These are phyloP conservation scores for Recurvirostra avosetta DNA, from an alignment of 2,113 vertebrate genomes.

Conservation along the genomic window DNA sequence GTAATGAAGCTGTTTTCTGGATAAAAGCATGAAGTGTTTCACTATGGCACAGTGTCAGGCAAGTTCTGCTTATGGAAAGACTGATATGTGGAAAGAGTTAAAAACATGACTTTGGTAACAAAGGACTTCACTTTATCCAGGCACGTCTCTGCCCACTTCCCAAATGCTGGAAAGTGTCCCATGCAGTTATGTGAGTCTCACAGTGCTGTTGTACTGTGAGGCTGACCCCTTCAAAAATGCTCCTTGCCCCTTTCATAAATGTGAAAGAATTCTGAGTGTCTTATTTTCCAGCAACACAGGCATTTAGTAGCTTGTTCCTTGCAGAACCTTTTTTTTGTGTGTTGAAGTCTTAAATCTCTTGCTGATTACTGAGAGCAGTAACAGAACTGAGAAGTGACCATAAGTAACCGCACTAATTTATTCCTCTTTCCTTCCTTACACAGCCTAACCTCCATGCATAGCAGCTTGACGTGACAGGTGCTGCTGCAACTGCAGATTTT, in stretches of 20 bases:
- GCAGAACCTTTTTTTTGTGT: not conserved
- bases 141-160: not conserved
- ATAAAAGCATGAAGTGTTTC: not conserved
- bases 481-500: not conserved
- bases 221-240: not conserved
- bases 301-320: not conserved
- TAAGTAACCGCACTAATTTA: not conserved
- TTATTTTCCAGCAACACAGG: not conserved
- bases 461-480: not conserved
- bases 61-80: not conserved
- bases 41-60: not conserved
- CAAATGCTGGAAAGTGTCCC: not conserved
- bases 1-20: not conserved
- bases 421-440: not conserved
- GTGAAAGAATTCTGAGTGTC: not conserved
- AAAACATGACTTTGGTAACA: not conserved
- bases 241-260: not conserved
- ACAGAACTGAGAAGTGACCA: not conserved
- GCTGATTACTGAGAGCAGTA: not conserved
- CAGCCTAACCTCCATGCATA: not conserved
- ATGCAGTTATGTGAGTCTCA: not conserved
- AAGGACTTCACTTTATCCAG: not conserved
- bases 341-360: not conserved
- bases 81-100: not conserved
- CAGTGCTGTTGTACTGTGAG: not conserved